Evolutionary conservation across 2,888 invertebrate genomes (phyloP).

Genomic region (Pteria penguin): DNA sequence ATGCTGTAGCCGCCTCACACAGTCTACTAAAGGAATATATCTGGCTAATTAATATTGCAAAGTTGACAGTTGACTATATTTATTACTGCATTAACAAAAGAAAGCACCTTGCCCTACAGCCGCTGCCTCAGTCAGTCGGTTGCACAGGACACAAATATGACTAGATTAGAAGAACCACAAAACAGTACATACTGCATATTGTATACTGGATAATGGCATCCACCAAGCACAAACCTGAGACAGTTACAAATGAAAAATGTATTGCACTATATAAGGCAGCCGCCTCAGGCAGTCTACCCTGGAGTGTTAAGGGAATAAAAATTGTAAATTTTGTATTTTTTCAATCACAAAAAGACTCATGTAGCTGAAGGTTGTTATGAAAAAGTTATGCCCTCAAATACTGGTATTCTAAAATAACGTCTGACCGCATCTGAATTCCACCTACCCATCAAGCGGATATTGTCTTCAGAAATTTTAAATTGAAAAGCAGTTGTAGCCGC

Average conservation of each 20-base stretch:
- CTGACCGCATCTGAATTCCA: conserved; percentile 10
- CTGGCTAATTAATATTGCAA: no score
- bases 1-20: no score
- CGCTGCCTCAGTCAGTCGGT: neutral
- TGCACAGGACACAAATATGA: neutral
- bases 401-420: neutral
- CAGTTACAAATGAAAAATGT: no score
- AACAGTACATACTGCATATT: neutral
- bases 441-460: conserved; percentile 15
- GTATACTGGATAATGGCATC: neutral
- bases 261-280: no score
- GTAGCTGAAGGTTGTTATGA: neutral
- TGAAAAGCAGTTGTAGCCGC: conserved; percentile 12
- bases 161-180: neutral
- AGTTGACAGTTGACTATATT: no score
- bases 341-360: neutral
- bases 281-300: conserved; percentile 5
- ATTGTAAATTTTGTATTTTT: no score
- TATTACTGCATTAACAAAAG: no score
- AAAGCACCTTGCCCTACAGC: neutral
- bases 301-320: neutral
- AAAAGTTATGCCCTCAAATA: neutral
- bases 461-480: neutral
- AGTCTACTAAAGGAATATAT: no score
- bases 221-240: neutral